Conservation (phyloP, 2,888 invertebrate genomes). For the Rotaria sp. region DNA sequence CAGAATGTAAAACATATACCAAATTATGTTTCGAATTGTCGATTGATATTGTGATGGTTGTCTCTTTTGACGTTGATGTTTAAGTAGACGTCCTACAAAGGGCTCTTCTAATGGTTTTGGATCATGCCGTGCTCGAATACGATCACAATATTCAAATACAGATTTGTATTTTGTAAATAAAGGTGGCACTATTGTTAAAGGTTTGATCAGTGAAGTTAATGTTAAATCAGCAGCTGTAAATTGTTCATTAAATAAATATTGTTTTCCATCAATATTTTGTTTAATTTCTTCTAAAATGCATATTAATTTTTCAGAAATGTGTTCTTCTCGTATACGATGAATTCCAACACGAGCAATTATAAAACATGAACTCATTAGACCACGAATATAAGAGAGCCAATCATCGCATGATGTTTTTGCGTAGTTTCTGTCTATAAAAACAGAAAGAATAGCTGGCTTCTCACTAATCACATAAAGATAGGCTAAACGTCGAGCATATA, state of each 20-base stretch:
- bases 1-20: background rate
- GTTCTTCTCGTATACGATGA: background rate
- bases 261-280: background rate
- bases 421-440: background rate
- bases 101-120: background rate
- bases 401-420: background rate
- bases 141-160: background rate
- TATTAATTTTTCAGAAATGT: background rate
- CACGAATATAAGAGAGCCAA: background rate
- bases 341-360: background rate
- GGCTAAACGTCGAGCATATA: background rate
- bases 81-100: background rate
- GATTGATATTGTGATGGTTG: too few species aligned
- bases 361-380: background rate
- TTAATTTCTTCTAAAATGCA: background rate
- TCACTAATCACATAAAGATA: background rate
- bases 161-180: background rate
- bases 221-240: constrained; percentile 17
- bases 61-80: background rate
- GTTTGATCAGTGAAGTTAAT: background rate
- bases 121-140: background rate
- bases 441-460: background rate
- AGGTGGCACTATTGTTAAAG: background rate
- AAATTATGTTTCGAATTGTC: background rate
- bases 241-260: background rate